Evolutionary conservation across 2,888 invertebrate genomes (phyloP), one percentile per base, ranked within the genome.

Genomic region (Chrysolina oricalcia): DNA sequence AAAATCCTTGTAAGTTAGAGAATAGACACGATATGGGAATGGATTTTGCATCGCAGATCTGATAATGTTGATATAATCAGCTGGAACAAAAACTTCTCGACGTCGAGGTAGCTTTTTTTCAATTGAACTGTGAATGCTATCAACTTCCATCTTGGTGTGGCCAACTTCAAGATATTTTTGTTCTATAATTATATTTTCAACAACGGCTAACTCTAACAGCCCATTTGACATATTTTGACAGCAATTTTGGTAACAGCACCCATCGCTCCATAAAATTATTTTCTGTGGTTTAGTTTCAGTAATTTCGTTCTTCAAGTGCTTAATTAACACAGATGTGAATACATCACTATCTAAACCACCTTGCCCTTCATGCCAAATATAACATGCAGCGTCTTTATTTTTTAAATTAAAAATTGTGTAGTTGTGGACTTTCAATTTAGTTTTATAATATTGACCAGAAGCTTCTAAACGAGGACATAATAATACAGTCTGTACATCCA

Each of bases 101-200:
- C 76, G 48, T 15, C 11, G 13, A 13, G 21, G 15, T 50, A 67
- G 50, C 35, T 48, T 35, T 11, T 8, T 69, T 35, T 59, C 69
- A 40, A 56, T 56, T 56, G 53, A 23, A 19, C n/a, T 40, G 13
- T 69, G 69, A 21, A 27, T 27, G 27, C 40, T n/a, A 50, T 84
- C 83, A 11, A 82, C 80, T 74, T 83, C 83, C 81, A 83, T 83
- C 56, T 84, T 81, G 46, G 82, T 84, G 74, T 84, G 82, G 21
- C 82, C 81, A 50, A 80, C 80, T 71, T 80, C 83, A 19, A 80
- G 70, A 74, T 81, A 80, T 64, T 82, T 83, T 77, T 82, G 79
- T 70, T 83, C 77, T 65, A 83, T 82, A 35, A 74, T 65, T 23
- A 81, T 17, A 15, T 72, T 64, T n/a, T n/a, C n/a, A n/a, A n/a